Evolutionary conservation across 2,888 invertebrate genomes (phyloP), one percentile per base, ranked within the genome.

Genomic region (Nomada flava): DNA sequence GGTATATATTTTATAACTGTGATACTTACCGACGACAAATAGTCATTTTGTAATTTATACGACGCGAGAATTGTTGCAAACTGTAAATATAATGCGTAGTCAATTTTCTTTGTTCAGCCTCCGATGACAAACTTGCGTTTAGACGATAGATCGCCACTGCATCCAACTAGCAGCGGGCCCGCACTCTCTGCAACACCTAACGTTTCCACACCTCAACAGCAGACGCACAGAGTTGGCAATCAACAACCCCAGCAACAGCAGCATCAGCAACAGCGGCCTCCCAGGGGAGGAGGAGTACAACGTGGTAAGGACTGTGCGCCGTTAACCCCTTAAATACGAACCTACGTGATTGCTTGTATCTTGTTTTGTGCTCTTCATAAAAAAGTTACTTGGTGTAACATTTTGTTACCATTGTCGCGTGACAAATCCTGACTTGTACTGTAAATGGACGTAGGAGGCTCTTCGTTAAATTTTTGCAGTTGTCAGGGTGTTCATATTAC

Each of bases 131-230:
- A 90, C 76, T 80, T 92, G 47, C 93, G 93, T 20, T 88, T 91
- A 64, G 94, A 94, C 20, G 94, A 93, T 57, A 92, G 94, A 74
- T 86, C 94, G 78, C 87, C 90, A 63, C 79, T 92, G 5, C 91
- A 92, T 83, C 88, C 90, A 76, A 77, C 87, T 73, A 89, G 75
- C 26, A 91, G 87, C 70, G 90, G 90, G 57, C 87, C 92, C n/a
- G 74, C 91, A 20, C 79, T 91, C 18, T 84, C 90, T 10, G 85
- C 91, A 0, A 86, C 89, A 10, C 83, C 87, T 60, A 90, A 84
- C 44, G 86, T 90, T 3, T 83, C 89, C 50, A 67, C 88, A 18
- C 89, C 85, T 82, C 91, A 90, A 76, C 93, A 90, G 82, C 93
- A 90, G 72, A 81, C 88, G 47, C 91, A 91, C 53, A 91, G 92